Evolutionary conservation across 2,797 vertebrate genomes (phyloP).

Genomic region (Anguilla marmorata): DNA sequence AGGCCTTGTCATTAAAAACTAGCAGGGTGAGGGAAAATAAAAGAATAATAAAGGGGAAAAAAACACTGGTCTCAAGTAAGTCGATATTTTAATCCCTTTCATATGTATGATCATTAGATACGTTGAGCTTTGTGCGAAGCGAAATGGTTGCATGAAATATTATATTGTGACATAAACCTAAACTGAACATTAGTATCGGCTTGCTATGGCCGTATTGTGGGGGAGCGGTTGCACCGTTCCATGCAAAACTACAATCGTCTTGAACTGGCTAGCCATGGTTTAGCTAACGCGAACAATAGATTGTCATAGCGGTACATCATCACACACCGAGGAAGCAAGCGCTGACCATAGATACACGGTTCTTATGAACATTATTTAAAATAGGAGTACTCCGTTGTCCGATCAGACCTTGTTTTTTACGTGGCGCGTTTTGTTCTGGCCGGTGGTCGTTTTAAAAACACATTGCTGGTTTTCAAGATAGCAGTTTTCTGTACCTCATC

Average conservation of each 20-base stretch:
- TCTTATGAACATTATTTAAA: not conserved
- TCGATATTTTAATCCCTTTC: not conserved
- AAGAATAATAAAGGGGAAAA: not conserved
- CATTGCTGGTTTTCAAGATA: not conserved
- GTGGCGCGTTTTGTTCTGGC: not conserved
- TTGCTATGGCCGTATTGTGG: not conserved
- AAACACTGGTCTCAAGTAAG: constrained; percentile 22
- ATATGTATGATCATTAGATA: not conserved
- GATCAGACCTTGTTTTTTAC: not conserved
- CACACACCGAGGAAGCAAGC: not conserved
- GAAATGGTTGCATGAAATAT: not conserved
- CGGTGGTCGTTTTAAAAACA: not conserved
- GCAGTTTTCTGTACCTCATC: not conserved
- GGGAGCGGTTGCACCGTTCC: not conserved
- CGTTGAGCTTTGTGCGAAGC: not conserved
- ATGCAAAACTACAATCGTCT: not conserved
- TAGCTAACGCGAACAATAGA: constrained; percentile 1
- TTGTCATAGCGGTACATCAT: not conserved
- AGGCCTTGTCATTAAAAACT: not conserved
- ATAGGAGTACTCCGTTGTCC: not conserved
- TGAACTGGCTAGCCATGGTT: not conserved
- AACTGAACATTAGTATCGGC: not conserved
- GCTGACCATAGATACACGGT: not conserved
- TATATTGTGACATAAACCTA: not conserved
- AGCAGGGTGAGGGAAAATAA: not conserved